These are phyloP conservation scores for Morpho helenor DNA, from an alignment of 2,888 invertebrate species.

Conservation along the genomic window DNA sequence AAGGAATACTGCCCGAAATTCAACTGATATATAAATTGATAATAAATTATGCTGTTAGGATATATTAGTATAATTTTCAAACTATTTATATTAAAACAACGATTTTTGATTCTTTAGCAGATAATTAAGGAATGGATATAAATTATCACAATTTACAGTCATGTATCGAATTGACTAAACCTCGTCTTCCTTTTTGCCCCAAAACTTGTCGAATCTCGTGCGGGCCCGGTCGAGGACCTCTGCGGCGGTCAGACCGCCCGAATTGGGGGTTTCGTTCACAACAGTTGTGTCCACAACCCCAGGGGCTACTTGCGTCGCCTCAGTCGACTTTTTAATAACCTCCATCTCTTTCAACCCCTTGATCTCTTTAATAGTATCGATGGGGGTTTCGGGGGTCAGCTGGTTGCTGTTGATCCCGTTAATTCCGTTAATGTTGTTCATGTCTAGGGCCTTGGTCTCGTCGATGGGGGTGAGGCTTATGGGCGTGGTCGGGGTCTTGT, in stretches of 20 bases:
- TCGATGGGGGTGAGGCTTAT: constrained; percentile 72
- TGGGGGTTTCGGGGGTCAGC: constrained; percentile 64
- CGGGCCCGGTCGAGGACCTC: constrained; percentile 90
- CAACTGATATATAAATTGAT: too few relatives aligned
- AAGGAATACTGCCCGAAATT: too few relatives aligned
- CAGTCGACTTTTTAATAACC: constrained; percentile 66
- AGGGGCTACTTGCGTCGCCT: constrained; percentile 74
- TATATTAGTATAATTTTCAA: too few relatives aligned
- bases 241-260: constrained; percentile 80
- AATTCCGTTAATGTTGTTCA: constrained; percentile 62
- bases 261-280: constrained; percentile 59
- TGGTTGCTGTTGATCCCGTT: constrained; percentile 56
- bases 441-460: constrained; percentile 68
- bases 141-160: constrained; percentile 43
- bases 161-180: constrained; percentile 51
- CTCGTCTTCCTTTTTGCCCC: constrained; percentile 85
- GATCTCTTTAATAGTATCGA: constrained; percentile 49
- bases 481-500: constrained; percentile 74
- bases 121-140: not conserved
- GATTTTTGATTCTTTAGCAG: too few relatives aligned
- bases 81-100: too few relatives aligned
- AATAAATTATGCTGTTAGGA: too few relatives aligned
- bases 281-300: constrained; percentile 78
- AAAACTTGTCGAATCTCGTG: constrained; percentile 91
- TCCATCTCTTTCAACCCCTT: constrained; percentile 55